Base-by-base conservation (phyloP, 2,888 invertebrate genomes). In the Microplitis manilae region DNA sequence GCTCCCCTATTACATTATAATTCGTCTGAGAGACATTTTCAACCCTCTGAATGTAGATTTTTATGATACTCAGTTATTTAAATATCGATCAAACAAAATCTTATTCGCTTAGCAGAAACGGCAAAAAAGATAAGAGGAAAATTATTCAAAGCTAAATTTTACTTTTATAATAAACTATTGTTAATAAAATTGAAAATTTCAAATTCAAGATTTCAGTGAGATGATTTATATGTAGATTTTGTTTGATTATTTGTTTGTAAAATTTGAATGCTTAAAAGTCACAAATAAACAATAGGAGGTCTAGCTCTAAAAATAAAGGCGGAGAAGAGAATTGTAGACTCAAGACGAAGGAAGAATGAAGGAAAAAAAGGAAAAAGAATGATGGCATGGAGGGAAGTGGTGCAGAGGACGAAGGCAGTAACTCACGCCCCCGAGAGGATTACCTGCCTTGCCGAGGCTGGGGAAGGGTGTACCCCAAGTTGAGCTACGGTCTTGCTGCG, bases 351-450 rank as follows among this genome's bases (percentile, higher is more conserved):
- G 68, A 68, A 61, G 73, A 68, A 40, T 30, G 73, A 74, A 77
- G 77, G 75, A 77, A 70, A 68, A 78, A 74, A 70, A 69, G 68
- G 77, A 80, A 79, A 76, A 77, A 78, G 69, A 59, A 71, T 75
- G 77, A 74, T 74, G 75, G 76, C 70, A 79, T 76, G 40, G 75
- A 78, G 77, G 50, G 79, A 81, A 83, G 83, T 79, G 81, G 83
- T 81, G 81, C 81, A 81, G 83, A 82, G 84, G 83, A 83, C 82
- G 79, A 77, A 78, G 79, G 84, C 85, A 81, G 81, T 82, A 82
- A 90, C 90, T 90, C 89, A 90, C 90, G 89, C 90, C 90, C 89
- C 89, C 90, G 87, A 89, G 90, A 89, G 90, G 90, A 90, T 90
- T 90, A 90, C 90, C 89, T 88, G 87, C 89, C 89, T 88, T 85